phyloP scores from a whole-genome alignment of 2,888 invertebrate genomes.

The Hoplodrina blanda region DNA sequence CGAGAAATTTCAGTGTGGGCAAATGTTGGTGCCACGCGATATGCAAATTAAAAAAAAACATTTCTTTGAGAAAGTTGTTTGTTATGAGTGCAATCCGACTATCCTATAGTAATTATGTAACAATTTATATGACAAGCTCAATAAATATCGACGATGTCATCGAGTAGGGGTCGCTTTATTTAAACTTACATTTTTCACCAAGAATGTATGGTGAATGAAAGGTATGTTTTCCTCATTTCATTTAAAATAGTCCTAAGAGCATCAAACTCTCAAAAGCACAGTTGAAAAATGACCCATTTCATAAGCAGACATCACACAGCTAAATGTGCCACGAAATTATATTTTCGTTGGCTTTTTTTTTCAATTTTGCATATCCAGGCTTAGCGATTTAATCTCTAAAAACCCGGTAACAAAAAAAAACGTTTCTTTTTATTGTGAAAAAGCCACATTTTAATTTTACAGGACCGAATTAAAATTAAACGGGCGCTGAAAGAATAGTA shows the following conservation, averaged over 20 bases:
- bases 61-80: too few species aligned
- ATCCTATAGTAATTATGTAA: too few species aligned
- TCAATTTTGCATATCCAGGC: slow-evolving; percentile 71
- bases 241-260: not conserved
- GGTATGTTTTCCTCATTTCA: not conserved
- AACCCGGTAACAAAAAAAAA: slow-evolving; percentile 59
- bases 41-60: too few species aligned
- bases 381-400: slow-evolving; percentile 70
- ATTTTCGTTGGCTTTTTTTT: slow-evolving; percentile 61
- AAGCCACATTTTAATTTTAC: slow-evolving; percentile 59
- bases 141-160: too few species aligned
- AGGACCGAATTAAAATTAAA: slow-evolving; percentile 52
- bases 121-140: too few species aligned
- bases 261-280: not conserved
- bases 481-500: slow-evolving; percentile 37
- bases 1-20: too few species aligned
- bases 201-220: too few species aligned
- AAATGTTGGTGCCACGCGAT: too few species aligned
- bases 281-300: slow-evolving; percentile 15
- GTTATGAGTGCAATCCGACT: too few species aligned
- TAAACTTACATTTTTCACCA: too few species aligned
- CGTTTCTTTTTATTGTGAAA: slow-evolving; percentile 64
- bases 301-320: slow-evolving; percentile 45
- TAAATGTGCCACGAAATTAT: slow-evolving; percentile 42
- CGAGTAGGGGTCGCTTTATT: too few species aligned